Evolutionary conservation across 2,888 invertebrate species (phyloP).

Genomic region (Sminthurinus aureus): DNA sequence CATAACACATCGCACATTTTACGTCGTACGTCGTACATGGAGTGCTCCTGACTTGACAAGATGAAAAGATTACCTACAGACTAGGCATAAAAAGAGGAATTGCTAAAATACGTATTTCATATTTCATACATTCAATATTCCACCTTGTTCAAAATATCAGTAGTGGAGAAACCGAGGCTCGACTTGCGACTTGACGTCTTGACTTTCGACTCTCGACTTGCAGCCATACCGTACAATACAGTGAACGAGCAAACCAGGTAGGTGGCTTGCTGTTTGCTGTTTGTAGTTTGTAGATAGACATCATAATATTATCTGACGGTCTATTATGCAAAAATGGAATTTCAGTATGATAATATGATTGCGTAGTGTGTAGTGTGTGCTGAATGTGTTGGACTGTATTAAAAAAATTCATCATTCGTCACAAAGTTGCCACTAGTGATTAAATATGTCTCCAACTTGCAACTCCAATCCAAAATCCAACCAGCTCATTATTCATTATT

Average conservation of each 20-base stretch:
- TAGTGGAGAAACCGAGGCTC: neutral
- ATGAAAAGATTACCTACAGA: neutral
- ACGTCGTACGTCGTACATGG: neutral
- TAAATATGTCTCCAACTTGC: neutral
- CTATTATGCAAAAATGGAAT: too few relatives aligned
- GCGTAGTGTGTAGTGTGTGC: too few relatives aligned
- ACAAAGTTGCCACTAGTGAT: neutral
- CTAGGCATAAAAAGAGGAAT: neutral
- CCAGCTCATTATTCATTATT: constrained; percentile 3
- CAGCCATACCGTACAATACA: too few relatives aligned
- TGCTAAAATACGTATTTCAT: neutral
- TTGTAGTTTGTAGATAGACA: too few relatives aligned
- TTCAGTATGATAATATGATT: too few relatives aligned
- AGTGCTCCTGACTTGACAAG: neutral
- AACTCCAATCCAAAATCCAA: neutral
- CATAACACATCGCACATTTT: neutral
- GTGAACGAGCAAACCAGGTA: too few relatives aligned
- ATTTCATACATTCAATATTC: neutral
- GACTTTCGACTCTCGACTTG: too few relatives aligned
- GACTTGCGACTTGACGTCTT: too few relatives aligned
- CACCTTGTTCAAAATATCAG: neutral
- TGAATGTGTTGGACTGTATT: too few relatives aligned
- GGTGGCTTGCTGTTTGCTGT: too few relatives aligned
- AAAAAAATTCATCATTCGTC: neutral
- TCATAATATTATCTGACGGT: too few relatives aligned